A percentile compares a stretch with the other conserved stretches of the same genome.
These are phyloP conservation scores for Cacatua alba DNA, from an alignment of 2,113 vertebrate species.

Conservation along the genomic window DNA sequence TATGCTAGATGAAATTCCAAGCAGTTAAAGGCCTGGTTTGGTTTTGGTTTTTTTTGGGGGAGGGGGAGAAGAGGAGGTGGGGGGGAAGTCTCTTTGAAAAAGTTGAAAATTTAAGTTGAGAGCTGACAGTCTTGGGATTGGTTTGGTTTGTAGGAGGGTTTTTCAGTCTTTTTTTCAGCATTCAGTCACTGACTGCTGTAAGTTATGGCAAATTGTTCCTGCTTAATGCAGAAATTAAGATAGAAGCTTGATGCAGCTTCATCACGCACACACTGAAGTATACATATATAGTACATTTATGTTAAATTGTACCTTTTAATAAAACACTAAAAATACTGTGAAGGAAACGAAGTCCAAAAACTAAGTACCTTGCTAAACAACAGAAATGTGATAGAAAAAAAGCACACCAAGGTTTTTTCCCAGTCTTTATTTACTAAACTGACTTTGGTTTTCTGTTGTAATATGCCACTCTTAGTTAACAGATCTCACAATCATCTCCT, in stretches of 20 bases:
- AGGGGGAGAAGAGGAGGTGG: too few species aligned
- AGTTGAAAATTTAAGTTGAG: too few species aligned
- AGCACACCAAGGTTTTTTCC: neutral
- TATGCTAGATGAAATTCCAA: too few species aligned
- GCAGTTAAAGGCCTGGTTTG: too few species aligned
- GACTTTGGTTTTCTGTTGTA: neutral
- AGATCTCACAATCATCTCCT: neutral
- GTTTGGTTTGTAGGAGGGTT: too few species aligned
- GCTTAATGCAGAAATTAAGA: neutral
- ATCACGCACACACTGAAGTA: neutral
- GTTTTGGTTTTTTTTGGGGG: too few species aligned
- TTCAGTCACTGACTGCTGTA: neutral
- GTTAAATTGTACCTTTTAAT: neutral
- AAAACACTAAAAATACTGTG: neutral
- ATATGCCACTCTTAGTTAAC: neutral
- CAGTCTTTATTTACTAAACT: neutral
- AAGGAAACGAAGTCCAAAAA: neutral
- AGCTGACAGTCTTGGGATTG: too few species aligned
- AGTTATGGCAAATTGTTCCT: neutral
- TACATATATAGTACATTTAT: neutral
- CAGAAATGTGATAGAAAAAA: neutral
- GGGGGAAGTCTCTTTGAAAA: too few species aligned
- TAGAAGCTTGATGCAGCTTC: neutral
- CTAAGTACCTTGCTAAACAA: neutral
- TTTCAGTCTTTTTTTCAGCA: neutral